Base-by-base conservation (phyloP, 2,797 vertebrate genomes). In the Macrochelys suwanniensis region DNA sequence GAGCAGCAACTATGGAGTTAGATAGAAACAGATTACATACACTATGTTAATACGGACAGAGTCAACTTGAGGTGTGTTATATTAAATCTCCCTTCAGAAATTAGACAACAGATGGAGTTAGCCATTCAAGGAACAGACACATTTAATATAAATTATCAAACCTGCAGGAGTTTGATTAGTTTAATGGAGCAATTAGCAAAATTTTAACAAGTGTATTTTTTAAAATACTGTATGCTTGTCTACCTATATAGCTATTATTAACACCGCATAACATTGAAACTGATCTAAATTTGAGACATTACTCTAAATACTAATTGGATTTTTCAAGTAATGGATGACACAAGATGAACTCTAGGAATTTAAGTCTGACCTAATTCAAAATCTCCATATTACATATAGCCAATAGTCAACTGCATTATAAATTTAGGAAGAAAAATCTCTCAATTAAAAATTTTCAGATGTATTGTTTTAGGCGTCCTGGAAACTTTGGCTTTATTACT, bases 161-260 rank as follows among this genome's bases (percentile, higher is more conserved):
- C 61, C 87, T 23, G 88, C 82, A 57, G 94, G 92, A 83, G 88
- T 87, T 91, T 90, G 96, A 94, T 95, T 88, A 92, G 85, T 79
- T 95, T 94, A 86, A 80, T 56, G 45, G 89, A 92, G 80, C 82
- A 86, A 92, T 90, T 87, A 84, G 54, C 78, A 21, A 68, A 80
- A 85, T 78, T 0, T 0, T 49, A 87, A 77, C 82, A 61, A 88
- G 68, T 9, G 79, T 82, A 37, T 28, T 80, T 80, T 84, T 53
- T 86, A 33, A 31, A 5, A 76, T 50, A 90, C 88, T 49, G 53
- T 19, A 78, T 49, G 19, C 47, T 88, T 93, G 91, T 96, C 93
- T 92, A 94, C 87, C 79, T 82, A 78, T 13, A 16, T n/a, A 76
- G 76, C 92, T 87, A 65, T 45, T 61, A 45, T 49, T 21, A 0